A percentile compares a stretch with the other conserved stretches of the same genome.
Conservation (phyloP, 1,140 invertebrate species). For the Samia ricini region DNA sequence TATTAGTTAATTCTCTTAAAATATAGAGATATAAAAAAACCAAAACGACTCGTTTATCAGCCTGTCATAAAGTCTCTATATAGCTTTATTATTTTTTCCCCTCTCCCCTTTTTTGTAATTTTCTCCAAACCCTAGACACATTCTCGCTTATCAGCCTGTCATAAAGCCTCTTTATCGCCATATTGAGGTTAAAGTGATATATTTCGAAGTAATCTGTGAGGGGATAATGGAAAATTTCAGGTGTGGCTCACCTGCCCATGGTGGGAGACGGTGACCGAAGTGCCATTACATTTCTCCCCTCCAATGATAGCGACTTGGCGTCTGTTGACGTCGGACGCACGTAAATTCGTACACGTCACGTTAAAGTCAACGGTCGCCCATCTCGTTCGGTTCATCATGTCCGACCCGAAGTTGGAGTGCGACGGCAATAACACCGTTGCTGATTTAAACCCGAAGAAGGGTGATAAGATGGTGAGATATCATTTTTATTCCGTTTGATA, state of each 20-base stretch:
- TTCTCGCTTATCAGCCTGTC: no score
- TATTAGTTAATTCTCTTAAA: no score
- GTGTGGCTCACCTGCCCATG: conserved; percentile 86
- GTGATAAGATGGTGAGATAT: conserved; percentile 46
- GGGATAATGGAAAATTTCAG: conserved; percentile 23
- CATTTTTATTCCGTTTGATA: not conserved
- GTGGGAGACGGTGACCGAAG: conserved; percentile 82
- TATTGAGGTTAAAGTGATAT: no score
- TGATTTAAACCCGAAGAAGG: conserved; percentile 80
- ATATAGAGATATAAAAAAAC: no score
- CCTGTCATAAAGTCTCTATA: no score
- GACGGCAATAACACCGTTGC: conserved; percentile 79
- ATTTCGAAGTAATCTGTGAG: no score
- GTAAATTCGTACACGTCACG: conserved; percentile 89
- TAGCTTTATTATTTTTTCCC: no score
- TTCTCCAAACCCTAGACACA: no score
- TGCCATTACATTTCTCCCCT: conserved; percentile 87
- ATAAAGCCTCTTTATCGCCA: no score
- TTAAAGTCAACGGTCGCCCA: conserved; percentile 83
- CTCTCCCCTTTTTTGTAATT: no score
- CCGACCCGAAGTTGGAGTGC: conserved; percentile 79
- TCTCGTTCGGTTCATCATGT: conserved; percentile 78
- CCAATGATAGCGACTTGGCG: conserved; percentile 89
- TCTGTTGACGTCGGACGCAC: conserved; percentile 88
- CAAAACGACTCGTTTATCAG: no score